Percentiles rank a stretch among this genome's conserved stretches.
phyloP scores from a whole-genome alignment of 1,140 invertebrate genomes.

The Parasteatoda tepidariorum region DNA sequence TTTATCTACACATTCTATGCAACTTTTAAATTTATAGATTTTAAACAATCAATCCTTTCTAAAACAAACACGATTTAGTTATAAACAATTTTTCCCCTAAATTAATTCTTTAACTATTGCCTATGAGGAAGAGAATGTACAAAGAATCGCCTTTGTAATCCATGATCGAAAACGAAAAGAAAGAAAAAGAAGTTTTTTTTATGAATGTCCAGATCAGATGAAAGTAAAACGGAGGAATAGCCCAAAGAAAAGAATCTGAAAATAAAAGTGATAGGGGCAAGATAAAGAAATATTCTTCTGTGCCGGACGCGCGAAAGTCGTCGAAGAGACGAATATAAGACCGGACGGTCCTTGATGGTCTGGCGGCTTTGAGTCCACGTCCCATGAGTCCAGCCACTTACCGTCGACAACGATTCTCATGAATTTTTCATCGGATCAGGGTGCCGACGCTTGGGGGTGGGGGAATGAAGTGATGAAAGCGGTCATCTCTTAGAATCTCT shows the following conservation, averaged over 20 bases:
- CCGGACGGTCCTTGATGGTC: constrained; percentile 39
- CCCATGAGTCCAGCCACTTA: constrained; percentile 55
- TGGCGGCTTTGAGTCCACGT: constrained; percentile 46
- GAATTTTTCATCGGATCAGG: constrained; percentile 59
- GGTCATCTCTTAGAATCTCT: constrained; percentile 53
- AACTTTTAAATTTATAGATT: too few species aligned
- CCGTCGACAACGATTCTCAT: constrained; percentile 59
- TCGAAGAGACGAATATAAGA: constrained; percentile 7
- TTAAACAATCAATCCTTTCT: too few species aligned
- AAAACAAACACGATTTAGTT: too few species aligned
- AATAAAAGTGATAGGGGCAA: background rate
- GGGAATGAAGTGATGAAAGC: constrained; percentile 46
- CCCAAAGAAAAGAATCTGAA: background rate
- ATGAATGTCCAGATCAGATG: constrained; percentile 12
- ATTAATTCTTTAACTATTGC: too few species aligned
- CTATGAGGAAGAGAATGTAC: too few species aligned
- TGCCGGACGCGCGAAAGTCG: constrained; percentile 13
- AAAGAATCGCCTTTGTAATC: background rate
- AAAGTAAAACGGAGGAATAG: constrained; percentile 5
- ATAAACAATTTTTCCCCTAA: too few species aligned
- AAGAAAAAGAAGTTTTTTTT: background rate
- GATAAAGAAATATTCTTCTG: background rate
- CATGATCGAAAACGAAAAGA: constrained; percentile 28
- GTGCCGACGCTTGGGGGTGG: background rate
- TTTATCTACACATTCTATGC: too few species aligned